A percentile compares a stretch with the other conserved stretches of the same genome.
phyloP scores from a whole-genome alignment of 2,888 invertebrate genomes.

The Drosophila mimica region DNA sequence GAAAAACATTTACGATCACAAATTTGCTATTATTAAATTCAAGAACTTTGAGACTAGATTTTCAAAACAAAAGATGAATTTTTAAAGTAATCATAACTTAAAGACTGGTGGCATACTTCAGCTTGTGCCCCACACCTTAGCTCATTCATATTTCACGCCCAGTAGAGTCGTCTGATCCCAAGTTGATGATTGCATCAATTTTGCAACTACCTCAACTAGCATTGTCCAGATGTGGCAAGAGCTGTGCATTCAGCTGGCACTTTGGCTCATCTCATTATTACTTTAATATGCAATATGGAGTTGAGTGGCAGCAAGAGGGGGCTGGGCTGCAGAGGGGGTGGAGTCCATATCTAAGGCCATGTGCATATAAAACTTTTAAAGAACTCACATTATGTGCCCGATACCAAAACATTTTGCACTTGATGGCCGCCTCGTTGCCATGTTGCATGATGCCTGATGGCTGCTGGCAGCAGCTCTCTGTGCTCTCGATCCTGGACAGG shows the following conservation, averaged over 20 bases:
- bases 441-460: slow-evolving; percentile 33
- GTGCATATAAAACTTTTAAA: slow-evolving; percentile 74
- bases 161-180: background rate
- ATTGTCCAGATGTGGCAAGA: slow-evolving; percentile 45
- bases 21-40: background rate
- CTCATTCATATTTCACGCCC: background rate
- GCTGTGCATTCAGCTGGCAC: slow-evolving; percentile 45
- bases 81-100: background rate
- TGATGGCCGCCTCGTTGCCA: slow-evolving; percentile 51
- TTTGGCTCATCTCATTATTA: slow-evolving; percentile 62
- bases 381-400: slow-evolving; percentile 73
- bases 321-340: background rate
- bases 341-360: slow-evolving; percentile 35
- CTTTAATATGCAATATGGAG: slow-evolving; percentile 56
- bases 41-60: background rate
- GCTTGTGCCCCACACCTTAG: too few species aligned
- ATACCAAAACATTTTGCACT: slow-evolving; percentile 63
- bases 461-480: slow-evolving; percentile 18
- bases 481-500: slow-evolving; percentile 6
- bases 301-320: background rate
- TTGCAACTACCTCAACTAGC: slow-evolving; percentile 30
- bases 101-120: slow-evolving; percentile 11
- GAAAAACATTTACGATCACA: background rate
- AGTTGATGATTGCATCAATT: slow-evolving; percentile 48
- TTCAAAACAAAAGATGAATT: background rate